Percentiles rank a stretch among this genome's conserved stretches.
These are phyloP conservation scores for Opisthograptis luteolata DNA, from an alignment of 2,888 invertebrate species.

Conservation along the genomic window DNA sequence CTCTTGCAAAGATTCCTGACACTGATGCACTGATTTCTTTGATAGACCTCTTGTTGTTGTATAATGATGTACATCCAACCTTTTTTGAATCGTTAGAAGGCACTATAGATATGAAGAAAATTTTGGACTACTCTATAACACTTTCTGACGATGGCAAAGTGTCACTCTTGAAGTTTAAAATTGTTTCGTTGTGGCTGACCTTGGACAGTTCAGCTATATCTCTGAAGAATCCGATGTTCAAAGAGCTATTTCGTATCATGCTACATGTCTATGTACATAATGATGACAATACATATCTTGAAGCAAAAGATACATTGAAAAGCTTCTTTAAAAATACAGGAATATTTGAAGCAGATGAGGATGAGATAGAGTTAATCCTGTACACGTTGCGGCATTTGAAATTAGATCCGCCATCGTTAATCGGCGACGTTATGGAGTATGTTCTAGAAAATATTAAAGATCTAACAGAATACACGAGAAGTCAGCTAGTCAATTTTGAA, in stretches of 20 bases:
- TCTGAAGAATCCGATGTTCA: slow-evolving; percentile 80
- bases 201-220: slow-evolving; percentile 79
- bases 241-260: slow-evolving; percentile 82
- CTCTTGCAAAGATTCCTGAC: slow-evolving; percentile 57
- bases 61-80: slow-evolving; percentile 71
- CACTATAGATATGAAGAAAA: slow-evolving; percentile 69
- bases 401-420: slow-evolving; percentile 58
- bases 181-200: slow-evolving; percentile 73
- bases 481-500: slow-evolving; percentile 68
- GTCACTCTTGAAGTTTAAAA: slow-evolving; percentile 72
- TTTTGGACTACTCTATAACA: slow-evolving; percentile 64
- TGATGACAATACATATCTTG: slow-evolving; percentile 66
- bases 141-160: slow-evolving; percentile 53
- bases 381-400: slow-evolving; percentile 74
- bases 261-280: slow-evolving; percentile 79
- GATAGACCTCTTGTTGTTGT: slow-evolving; percentile 68
- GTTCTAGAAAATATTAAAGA: slow-evolving; percentile 63
- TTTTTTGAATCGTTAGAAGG: slow-evolving; percentile 77
- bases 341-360: slow-evolving; percentile 86
- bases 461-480: slow-evolving; percentile 60
- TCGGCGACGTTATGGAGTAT: slow-evolving; percentile 69
- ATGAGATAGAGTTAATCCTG: slow-evolving; percentile 88
- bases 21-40: slow-evolving; percentile 65
- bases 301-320: slow-evolving; percentile 82
- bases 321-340: slow-evolving; percentile 85